Base-by-base conservation (phyloP, 2,113 vertebrate genomes). In the Paraplagusia blochii region DNA sequence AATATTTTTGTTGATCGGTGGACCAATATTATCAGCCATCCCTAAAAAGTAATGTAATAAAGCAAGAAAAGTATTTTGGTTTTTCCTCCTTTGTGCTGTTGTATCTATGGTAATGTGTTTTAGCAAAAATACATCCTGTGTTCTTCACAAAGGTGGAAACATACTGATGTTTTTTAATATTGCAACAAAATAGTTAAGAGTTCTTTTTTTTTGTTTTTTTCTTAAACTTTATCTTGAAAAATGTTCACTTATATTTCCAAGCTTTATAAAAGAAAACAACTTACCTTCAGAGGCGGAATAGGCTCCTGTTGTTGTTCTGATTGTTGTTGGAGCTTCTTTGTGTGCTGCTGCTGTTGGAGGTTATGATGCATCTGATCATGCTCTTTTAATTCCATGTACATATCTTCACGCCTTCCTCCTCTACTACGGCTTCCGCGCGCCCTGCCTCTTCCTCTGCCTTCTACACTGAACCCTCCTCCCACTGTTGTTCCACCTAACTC, bases 261-360 rank as follows among this genome's bases (percentile, higher is more conserved):
- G 15, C 14, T 7, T 34, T 22, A 38, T 48, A 29, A 9, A 14
- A 36, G 34, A 62, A 48, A 12, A 5, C 13, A 36, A 77, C 86
- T 80, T 56, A 89, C 91, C 88, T 92, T 92, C 50, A 91, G 82
- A 38, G 90, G 90, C 58, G 89, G 90, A 57, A 91, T 91, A 11
- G 90, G 90, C 76, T 91, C 90, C 4, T 87, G 87, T 14, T 89
- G 84, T 61, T 85, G 85, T 12, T 83, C 84, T 3, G 72, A 59
- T 34, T 84, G 85, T 58, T 83, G 87, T 68, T 84, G 84, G 43
- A 79, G 81, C 61, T 80, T 86, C 61, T 88, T 84, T 18, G 58
- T 38, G 44, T 86, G 88, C 45, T 89, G 87, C 73, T 85, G 88
- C 18, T 90, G 87, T 61, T 85, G 84, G 40, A 85, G 84, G 46